Evolutionary conservation across 1,140 invertebrate genomes (phyloP).

Genomic region (Adoxophyes honmai): DNA sequence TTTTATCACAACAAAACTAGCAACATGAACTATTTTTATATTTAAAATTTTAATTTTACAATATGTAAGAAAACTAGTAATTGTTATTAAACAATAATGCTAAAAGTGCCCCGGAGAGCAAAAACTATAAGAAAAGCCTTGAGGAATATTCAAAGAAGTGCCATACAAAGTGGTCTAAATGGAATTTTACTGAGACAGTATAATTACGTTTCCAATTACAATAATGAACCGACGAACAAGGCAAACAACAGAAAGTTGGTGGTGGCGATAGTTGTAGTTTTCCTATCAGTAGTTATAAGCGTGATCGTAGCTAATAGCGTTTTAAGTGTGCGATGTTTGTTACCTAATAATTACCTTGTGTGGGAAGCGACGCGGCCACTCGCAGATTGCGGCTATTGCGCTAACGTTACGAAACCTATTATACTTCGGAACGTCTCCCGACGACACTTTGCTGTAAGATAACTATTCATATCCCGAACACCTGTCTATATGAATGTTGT

Average conservation of each 20-base stretch:
- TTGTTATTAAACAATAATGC: slow-evolving; percentile 5
- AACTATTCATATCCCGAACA: neutral
- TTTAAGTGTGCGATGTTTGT: slow-evolving; percentile 81
- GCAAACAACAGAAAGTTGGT: slow-evolving; percentile 29
- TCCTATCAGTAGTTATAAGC: slow-evolving; percentile 40
- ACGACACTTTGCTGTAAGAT: slow-evolving; percentile 79
- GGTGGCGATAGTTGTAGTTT: slow-evolving; percentile 28
- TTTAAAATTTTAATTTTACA: neutral
- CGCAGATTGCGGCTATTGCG: slow-evolving; percentile 88
- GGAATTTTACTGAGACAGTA: slow-evolving; percentile 34
- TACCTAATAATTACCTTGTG: slow-evolving; percentile 90
- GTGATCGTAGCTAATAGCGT: slow-evolving; percentile 43
- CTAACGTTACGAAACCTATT: slow-evolving; percentile 79
- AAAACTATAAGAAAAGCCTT: slow-evolving; percentile 35
- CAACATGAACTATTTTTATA: slow-evolving; percentile 5
- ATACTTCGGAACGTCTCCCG: slow-evolving; percentile 82
- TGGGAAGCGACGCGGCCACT: slow-evolving; percentile 91
- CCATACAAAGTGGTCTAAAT: slow-evolving; percentile 44
- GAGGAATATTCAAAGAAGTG: slow-evolving; percentile 41
- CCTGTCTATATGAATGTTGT: neutral
- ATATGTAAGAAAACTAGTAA: neutral
- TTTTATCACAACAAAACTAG: neutral
- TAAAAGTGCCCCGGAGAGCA: slow-evolving; percentile 33
- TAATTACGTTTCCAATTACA: slow-evolving; percentile 41
- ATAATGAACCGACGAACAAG: slow-evolving; percentile 29